Conservation (phyloP, 2,797 vertebrate genomes). For the Eurystomus glaucurus region DNA sequence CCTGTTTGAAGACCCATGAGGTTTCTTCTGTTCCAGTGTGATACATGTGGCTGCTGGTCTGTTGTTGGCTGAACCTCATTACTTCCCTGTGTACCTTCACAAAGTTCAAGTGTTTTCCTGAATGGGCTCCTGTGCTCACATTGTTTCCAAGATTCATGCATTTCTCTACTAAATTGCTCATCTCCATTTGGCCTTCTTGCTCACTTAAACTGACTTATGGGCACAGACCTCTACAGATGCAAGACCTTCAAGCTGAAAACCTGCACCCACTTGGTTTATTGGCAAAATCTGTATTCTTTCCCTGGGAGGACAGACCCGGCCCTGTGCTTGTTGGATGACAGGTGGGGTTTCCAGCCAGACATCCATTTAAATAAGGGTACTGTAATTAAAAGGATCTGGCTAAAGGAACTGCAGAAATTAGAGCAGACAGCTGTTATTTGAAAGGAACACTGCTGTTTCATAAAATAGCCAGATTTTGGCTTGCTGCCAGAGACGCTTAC, state of each 20-base stretch:
- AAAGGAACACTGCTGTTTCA: conserved; percentile 21
- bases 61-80: background rate
- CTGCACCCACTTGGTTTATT: background rate
- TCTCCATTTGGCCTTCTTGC: background rate
- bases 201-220: background rate
- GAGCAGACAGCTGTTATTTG: conserved; percentile 40
- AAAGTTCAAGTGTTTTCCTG: background rate
- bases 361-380: conserved; percentile 29
- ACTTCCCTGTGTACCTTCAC: background rate
- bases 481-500: conserved; percentile 19
- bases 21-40: background rate
- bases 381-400: conserved; percentile 53
- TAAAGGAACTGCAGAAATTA: conserved; percentile 54
- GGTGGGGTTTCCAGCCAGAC: conserved; percentile 48
- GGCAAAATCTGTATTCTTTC: background rate
- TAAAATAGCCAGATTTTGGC: background rate
- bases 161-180: background rate
- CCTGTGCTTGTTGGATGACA: background rate
- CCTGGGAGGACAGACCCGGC: background rate
- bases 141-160: background rate
- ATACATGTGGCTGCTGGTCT: background rate
- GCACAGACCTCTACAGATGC: background rate
- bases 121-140: rapidly evolving
- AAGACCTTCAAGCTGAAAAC: background rate
- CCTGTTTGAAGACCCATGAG: background rate